These are phyloP conservation scores for Parapristionchus giblindavisi DNA, from an alignment of 2,888 invertebrate genomes.

Conservation along the genomic window DNA sequence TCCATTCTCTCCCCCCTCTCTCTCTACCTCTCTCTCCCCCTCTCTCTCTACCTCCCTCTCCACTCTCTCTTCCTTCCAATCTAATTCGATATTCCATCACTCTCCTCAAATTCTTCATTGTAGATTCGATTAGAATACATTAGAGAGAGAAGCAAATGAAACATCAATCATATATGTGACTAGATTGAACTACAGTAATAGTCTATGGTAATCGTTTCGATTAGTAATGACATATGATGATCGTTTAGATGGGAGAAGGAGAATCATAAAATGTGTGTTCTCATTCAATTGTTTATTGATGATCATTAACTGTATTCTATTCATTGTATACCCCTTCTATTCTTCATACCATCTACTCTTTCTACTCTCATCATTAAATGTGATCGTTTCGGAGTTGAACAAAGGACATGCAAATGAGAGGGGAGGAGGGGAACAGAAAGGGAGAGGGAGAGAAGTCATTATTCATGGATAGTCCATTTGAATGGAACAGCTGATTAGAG, in stretches of 20 bases:
- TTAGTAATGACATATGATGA: too few relatives aligned
- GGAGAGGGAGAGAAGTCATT: constrained; percentile 2
- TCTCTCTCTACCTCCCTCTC: background rate
- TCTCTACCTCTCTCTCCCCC: constrained; percentile 3
- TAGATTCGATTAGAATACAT: too few relatives aligned
- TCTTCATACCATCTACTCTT: background rate
- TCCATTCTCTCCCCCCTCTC: constrained; percentile 11
- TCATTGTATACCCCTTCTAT: background rate
- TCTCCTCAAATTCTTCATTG: too few relatives aligned
- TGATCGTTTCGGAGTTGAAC: constrained; percentile 1
- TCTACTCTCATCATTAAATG: background rate
- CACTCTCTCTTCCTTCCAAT: background rate
- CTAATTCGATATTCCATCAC: too few relatives aligned
- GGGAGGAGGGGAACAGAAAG: background rate
- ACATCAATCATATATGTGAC: too few relatives aligned
- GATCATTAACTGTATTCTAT: too few relatives aligned
- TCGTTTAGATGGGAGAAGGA: too few relatives aligned
- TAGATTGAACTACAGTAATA: too few relatives aligned
- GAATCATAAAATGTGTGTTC: too few relatives aligned
- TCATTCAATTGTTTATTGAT: too few relatives aligned
- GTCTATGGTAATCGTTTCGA: too few relatives aligned
- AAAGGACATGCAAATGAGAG: background rate
- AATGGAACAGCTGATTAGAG: background rate
- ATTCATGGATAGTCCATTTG: background rate
- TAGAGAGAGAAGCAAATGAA: too few relatives aligned